Evolutionary conservation across 2,888 invertebrate genomes (phyloP), one percentile per base, ranked within the genome.

Genomic region (Catotricha subobsoleta): DNA sequence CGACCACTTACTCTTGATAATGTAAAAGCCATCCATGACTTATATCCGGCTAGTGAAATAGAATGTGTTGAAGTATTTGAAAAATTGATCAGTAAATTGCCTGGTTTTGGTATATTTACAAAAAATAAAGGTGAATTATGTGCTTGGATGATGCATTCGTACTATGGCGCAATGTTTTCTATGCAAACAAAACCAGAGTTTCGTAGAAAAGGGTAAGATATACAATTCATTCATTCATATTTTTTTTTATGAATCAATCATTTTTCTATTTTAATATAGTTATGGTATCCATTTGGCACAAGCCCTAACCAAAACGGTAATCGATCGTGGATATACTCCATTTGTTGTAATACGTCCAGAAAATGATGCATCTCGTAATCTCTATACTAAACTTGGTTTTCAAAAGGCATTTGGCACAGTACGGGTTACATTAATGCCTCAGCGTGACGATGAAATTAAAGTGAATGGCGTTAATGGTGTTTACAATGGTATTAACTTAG

Each of bases 101-200:
- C 84, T 9, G 84, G 83, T 15, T 80, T 79, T 58, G 86, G 84
- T 28, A 75, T 86, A 47, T 84, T 84, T 61, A 75, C 71, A 53
- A 50, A 58, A 51, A 56, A 59, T 48, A 69, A 69, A 42, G 80
- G 79, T 39, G 73, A 77, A 52, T 65, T 86, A 47, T 84, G 83
- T 27, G 86, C 86, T 20, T 86, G 86, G 86, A 86, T 86, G 86
- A 80, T 86, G 37, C 86, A 86, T 60, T 83, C 83, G 16, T 86
- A 86, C 63, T 86, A 86, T 61, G 86, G 86, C 19, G 86, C 86
- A 46, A 86, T 86, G 86, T 86, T 86, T 66, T 84, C 84, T 39
- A 86, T 86, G 86, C 84, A 86, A 64, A 86, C 86, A 43, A 72
- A 75, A 53, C 80, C 80, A 39, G 76, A 80, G 59, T 76, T 74